Evolutionary conservation across 2,113 vertebrate species (phyloP).

Genomic region (Pomatorhinus ruficollis): DNA sequence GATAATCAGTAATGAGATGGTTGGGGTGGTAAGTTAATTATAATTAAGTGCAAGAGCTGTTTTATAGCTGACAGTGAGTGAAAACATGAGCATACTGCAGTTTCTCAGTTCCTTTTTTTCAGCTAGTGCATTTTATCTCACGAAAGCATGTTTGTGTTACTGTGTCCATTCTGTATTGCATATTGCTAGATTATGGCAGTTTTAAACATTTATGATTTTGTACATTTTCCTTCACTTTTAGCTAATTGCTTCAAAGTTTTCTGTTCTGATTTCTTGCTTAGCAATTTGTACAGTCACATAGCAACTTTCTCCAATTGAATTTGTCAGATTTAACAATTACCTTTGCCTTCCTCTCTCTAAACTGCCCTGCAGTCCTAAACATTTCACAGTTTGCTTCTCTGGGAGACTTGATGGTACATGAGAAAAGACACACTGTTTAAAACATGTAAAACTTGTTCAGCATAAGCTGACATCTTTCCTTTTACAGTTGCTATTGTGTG

Average conservation of each 20-base stretch:
- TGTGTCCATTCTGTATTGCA: background rate
- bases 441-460: constrained; percentile 22
- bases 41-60: constrained; percentile 22
- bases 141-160: background rate
- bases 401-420: background rate
- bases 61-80: background rate
- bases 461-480: background rate
- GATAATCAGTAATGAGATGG: constrained; percentile 41
- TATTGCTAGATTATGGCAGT: background rate
- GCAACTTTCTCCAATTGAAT: background rate
- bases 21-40: constrained; percentile 43
- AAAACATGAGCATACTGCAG: background rate
- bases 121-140: background rate
- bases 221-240: background rate
- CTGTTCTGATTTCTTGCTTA: background rate
- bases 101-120: background rate
- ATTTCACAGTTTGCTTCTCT: constrained; percentile 22
- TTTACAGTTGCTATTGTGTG: constrained; percentile 6
- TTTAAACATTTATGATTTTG: background rate
- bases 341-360: constrained; percentile 33
- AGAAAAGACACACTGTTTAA: constrained; percentile 13
- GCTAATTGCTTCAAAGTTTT: background rate
- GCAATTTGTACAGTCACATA: background rate
- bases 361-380: background rate
- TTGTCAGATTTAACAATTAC: constrained; percentile 28